A percentile compares a stretch with the other conserved stretches of the same genome.
phyloP scores from a whole-genome alignment of 2,888 invertebrate species.

The Cantharis flavilabris region DNA sequence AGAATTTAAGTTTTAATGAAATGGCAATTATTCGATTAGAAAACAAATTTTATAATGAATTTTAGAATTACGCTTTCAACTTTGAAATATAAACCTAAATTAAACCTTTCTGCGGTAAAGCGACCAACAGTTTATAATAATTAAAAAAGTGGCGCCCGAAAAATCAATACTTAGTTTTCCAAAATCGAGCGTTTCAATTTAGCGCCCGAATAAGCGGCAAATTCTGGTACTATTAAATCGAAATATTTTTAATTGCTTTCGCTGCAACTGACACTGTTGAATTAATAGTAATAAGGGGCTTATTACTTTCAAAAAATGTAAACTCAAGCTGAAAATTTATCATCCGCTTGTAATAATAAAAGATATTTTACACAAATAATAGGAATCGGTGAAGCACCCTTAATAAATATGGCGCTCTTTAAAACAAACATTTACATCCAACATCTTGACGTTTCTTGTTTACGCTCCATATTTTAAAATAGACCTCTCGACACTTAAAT shows the following conservation, averaged over 20 bases:
- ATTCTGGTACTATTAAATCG: not conserved
- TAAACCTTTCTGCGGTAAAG: not conserved
- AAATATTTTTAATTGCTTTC: not conserved
- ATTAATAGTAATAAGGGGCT: not conserved
- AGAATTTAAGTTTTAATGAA: not conserved
- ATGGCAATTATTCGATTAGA: not conserved
- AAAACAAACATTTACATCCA: conserved; percentile 23
- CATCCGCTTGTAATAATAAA: not conserved
- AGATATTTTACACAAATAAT: conserved; percentile 13
- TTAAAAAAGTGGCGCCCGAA: not conserved
- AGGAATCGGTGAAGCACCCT: conserved; percentile 22
- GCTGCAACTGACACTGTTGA: not conserved
- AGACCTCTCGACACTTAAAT: conserved; percentile 19
- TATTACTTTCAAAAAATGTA: not conserved
- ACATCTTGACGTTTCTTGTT: conserved; percentile 23
- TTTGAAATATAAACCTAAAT: not conserved
- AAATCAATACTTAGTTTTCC: not conserved
- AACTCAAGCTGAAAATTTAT: not conserved
- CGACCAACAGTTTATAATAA: not conserved
- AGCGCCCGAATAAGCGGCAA: not conserved
- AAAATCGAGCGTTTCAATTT: not conserved
- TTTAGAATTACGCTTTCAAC: not conserved
- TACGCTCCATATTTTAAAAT: conserved; percentile 20
- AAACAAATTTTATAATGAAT: not conserved
- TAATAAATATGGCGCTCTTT: conserved; percentile 22